phyloP scores from a whole-genome alignment of 2,888 invertebrate species.

The Drosophila formosana region DNA sequence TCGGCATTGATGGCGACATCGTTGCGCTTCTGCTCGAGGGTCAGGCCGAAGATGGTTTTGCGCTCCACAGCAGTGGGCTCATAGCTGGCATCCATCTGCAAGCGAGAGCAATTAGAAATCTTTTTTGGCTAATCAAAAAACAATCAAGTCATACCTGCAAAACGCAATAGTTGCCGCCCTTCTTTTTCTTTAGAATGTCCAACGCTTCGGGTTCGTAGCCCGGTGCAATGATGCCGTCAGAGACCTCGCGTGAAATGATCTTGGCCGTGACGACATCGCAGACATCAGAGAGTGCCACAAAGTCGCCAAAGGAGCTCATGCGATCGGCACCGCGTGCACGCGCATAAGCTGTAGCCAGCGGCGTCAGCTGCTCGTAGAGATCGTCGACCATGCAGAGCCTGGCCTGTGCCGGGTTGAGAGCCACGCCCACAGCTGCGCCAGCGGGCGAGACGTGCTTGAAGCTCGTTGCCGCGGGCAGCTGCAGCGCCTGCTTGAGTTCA shows the following conservation, averaged over 20 bases:
- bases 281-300: constrained; percentile 95
- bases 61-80: constrained; percentile 93
- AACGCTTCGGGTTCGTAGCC: constrained; percentile 94
- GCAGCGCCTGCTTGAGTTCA: constrained; percentile 92
- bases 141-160: constrained; percentile 87
- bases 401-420: constrained; percentile 91
- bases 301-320: constrained; percentile 99
- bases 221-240: constrained; percentile 99
- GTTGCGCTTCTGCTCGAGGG: constrained; percentile 95
- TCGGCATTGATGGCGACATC: constrained; percentile 92
- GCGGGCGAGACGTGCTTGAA: constrained; percentile 99
- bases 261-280: constrained; percentile 96
- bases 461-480: constrained; percentile 96
- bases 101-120: neutral
- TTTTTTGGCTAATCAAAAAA: neutral
- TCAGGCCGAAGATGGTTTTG: constrained; percentile 93
- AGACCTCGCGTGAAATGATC: constrained; percentile 97
- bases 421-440: constrained; percentile 96
- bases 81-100: constrained; percentile 94
- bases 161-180: constrained; percentile 96
- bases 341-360: constrained; percentile 96
- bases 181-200: constrained; percentile 95
- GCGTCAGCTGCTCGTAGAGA: constrained; percentile 89
- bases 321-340: constrained; percentile 98
- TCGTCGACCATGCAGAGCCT: constrained; percentile 97